Evolutionary conservation across 2,888 invertebrate genomes (phyloP).

Genomic region (Drepana falcataria): DNA sequence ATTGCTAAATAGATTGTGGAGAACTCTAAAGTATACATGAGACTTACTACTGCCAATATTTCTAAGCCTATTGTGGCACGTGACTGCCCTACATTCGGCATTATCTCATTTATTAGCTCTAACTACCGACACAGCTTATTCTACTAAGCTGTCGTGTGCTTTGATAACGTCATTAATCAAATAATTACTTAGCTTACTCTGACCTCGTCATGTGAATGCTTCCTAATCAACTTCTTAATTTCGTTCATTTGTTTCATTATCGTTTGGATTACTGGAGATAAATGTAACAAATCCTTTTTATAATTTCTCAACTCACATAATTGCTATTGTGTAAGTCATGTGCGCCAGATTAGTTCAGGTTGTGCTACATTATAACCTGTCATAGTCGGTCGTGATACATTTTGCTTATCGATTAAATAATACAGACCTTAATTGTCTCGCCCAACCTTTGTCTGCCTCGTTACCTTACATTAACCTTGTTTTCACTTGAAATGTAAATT

Average conservation of each 20-base stretch:
- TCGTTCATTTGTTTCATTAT: conserved; percentile 16
- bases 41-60: not conserved
- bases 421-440: conserved; percentile 27
- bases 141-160: not conserved
- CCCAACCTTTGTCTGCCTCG: conserved; percentile 17
- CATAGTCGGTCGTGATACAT: conserved; percentile 38
- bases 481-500: not conserved
- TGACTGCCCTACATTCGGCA: conserved; percentile 26
- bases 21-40: not conserved
- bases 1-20: conserved; percentile 17
- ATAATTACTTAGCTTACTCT: conserved; percentile 1
- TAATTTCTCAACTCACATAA: conserved; percentile 24
- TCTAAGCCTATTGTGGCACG: conserved; percentile 20
- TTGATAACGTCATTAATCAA: conserved; percentile 3
- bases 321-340: conserved; percentile 28
- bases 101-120: conserved; percentile 11
- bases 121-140: conserved; percentile 2
- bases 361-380: conserved; percentile 25
- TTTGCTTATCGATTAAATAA: conserved; percentile 33
- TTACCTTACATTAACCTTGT: conserved; percentile 9
- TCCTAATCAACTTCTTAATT: conserved; percentile 13
- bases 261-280: conserved; percentile 11
- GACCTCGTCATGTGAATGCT: conserved; percentile 9
- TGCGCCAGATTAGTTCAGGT: conserved; percentile 23
- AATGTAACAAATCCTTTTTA: conserved; percentile 4